Base-by-base conservation (phyloP, 2,888 invertebrate species). In the Drosophila robusta region DNA sequence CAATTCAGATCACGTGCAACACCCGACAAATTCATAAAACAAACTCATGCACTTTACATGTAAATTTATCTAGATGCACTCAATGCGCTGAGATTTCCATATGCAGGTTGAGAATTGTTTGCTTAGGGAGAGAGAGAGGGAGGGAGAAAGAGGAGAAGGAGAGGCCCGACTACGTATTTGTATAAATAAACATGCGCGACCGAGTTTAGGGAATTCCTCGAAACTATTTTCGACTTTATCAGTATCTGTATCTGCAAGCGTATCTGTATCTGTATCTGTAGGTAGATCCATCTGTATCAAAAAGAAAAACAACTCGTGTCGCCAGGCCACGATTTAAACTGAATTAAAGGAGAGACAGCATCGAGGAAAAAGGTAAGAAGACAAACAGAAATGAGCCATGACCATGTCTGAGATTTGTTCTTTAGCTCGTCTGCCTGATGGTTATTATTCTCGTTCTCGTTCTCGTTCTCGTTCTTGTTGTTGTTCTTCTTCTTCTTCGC, bases 201-300 rank as follows among this genome's bases (percentile, higher is more conserved):
- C 64, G 78, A 73, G 75, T 84, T 87, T 62, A 68, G 85, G 85
- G 87, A 77, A 88, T 86, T 86, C 85, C 87, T 83, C 67, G 85
- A 80, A 86, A 87, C 71, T 75, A 74, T 78, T 75, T 71, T 87
- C 68, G 78, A 83, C 74, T 82, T 77, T 84, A 87, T 83, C 78
- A 54, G 55, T 39, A 66, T 50, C 45, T 64, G 63, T 14, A 66
- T 54, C 46, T 46, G 52, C 39, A 49, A 46, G 16, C 56, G 56
- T 11, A 45, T 47, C 16, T 62, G 54, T 4, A 44, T 34, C 56
- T 52, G 60, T 56, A 47, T 64, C 51, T 55, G 60, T 12, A 47
- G 47, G 46, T 44, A 49, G 45, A 74, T 76, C 57, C 68, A 74
- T 81, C 51, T 78, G 70, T 65, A 75, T 29, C 29, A 29, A 9